A percentile compares a stretch with the other conserved stretches of the same genome.
Conservation (phyloP, 2,888 invertebrate genomes). For the Aleiodes testaceus region DNA sequence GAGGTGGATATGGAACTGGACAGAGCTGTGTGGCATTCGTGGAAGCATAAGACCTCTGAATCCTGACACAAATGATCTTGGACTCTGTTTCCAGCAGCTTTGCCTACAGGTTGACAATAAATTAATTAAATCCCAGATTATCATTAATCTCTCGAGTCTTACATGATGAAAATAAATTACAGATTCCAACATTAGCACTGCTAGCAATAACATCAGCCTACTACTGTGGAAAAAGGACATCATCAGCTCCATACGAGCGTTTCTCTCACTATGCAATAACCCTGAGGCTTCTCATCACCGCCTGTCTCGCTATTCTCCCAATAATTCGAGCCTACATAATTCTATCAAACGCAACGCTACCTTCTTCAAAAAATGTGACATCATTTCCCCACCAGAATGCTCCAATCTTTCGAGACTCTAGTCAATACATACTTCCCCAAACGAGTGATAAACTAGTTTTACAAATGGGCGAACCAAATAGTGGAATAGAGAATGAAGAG, state of each 20-base stretch:
- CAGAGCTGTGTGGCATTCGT: slow-evolving; percentile 82
- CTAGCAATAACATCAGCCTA: slow-evolving; percentile 87
- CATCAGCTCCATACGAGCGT: slow-evolving; percentile 78
- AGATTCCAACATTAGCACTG: slow-evolving; percentile 83
- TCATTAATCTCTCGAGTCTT: too few species aligned
- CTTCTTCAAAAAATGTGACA: slow-evolving; percentile 21
- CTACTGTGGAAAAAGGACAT: slow-evolving; percentile 82
- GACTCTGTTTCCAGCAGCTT: slow-evolving; percentile 89
- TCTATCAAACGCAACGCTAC: slow-evolving; percentile 71
- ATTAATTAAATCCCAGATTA: slow-evolving; percentile 21
- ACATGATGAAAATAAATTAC: slow-evolving; percentile 56
- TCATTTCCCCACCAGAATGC: neutral
- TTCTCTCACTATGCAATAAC: slow-evolving; percentile 79
- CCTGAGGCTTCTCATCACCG: slow-evolving; percentile 78
- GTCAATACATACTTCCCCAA: slow-evolving; percentile 1
- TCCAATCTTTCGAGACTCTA: neutral
- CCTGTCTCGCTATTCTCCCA: slow-evolving; percentile 80
- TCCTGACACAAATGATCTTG: slow-evolving; percentile 81
- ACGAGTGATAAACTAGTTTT: neutral
- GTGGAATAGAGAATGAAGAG: slow-evolving; percentile 69
- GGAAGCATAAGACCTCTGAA: slow-evolving; percentile 83
- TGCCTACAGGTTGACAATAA: slow-evolving; percentile 74
- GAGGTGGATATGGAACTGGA: slow-evolving; percentile 80
- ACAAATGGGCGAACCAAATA: neutral
- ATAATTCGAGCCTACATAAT: slow-evolving; percentile 80